phyloP scores from a whole-genome alignment of 2,888 invertebrate genomes.

The Luperina testacea region DNA sequence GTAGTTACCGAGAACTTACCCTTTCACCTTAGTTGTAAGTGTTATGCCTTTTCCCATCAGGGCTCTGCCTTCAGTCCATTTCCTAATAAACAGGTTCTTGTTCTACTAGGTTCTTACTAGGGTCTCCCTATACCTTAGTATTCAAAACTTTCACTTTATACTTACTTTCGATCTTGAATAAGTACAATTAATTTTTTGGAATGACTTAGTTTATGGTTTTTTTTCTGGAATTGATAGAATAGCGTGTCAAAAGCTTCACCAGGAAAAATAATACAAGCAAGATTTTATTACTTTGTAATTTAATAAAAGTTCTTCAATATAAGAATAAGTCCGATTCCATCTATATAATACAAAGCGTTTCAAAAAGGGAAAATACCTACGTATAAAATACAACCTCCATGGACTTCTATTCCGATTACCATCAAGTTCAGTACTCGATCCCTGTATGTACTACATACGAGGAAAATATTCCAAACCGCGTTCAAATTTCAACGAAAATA shows the following conservation, averaged over 20 bases:
- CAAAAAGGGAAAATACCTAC: slow-evolving; percentile 88
- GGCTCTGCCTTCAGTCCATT: neutral
- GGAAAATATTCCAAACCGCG: slow-evolving; percentile 59
- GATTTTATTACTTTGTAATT: slow-evolving; percentile 80
- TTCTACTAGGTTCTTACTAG: neutral
- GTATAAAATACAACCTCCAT: slow-evolving; percentile 86
- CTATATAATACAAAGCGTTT: slow-evolving; percentile 88
- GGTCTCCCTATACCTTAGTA: neutral
- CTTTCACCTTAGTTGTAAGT: neutral
- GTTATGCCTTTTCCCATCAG: neutral
- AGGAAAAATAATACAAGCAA: slow-evolving; percentile 72
- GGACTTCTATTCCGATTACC: slow-evolving; percentile 71
- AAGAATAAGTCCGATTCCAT: slow-evolving; percentile 90
- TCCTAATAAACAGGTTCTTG: neutral
- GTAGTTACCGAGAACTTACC: neutral
- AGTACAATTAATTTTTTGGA: neutral
- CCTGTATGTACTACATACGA: slow-evolving; percentile 62
- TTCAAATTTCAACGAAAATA: slow-evolving; percentile 65
- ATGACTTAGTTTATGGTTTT: neutral
- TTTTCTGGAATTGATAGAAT: neutral
- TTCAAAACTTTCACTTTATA: neutral
- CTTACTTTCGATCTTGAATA: neutral
- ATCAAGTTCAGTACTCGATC: slow-evolving; percentile 69
- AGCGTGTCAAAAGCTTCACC: neutral
- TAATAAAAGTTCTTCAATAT: slow-evolving; percentile 90